These are phyloP conservation scores for Thripadectes ignobilis DNA, from an alignment of 2,797 vertebrate species.

Conservation along the genomic window DNA sequence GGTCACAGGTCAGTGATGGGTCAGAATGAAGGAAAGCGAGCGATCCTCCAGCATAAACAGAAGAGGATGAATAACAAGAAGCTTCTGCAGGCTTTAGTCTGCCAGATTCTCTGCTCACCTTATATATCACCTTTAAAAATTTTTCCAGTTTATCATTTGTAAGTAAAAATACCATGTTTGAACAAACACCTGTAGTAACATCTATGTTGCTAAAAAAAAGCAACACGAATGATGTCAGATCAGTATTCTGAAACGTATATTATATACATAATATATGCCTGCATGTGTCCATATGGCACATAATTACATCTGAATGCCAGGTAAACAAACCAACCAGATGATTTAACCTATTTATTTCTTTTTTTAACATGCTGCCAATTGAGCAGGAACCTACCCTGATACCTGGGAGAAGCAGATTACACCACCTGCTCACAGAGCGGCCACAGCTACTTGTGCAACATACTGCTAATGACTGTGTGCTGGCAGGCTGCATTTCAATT, in stretches of 20 bases:
- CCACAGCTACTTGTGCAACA: not conserved
- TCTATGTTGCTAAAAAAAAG: not conserved
- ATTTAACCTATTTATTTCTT: not conserved
- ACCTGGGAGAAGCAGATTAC: not conserved
- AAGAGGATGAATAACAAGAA: not conserved
- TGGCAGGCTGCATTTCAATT: slow-evolving; percentile 12
- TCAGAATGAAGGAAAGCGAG: not conserved
- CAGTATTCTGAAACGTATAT: not conserved
- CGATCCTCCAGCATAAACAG: not conserved
- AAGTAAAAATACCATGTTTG: not conserved
- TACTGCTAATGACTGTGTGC: not conserved
- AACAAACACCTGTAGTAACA: not conserved
- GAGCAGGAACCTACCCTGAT: not conserved
- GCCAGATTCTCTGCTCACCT: not conserved
- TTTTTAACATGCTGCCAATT: not conserved
- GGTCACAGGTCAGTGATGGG: not conserved
- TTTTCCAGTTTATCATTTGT: not conserved
- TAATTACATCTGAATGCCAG: not conserved
- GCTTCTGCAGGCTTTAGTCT: not conserved
- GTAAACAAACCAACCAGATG: not conserved
- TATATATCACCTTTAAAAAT: not conserved
- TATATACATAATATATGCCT: not conserved
- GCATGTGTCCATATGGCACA: not conserved
- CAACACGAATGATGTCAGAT: not conserved
- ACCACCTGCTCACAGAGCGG: not conserved